Evolutionary conservation across 1,140 invertebrate genomes (phyloP).

Genomic region (Pogonomyrmex californicus): DNA sequence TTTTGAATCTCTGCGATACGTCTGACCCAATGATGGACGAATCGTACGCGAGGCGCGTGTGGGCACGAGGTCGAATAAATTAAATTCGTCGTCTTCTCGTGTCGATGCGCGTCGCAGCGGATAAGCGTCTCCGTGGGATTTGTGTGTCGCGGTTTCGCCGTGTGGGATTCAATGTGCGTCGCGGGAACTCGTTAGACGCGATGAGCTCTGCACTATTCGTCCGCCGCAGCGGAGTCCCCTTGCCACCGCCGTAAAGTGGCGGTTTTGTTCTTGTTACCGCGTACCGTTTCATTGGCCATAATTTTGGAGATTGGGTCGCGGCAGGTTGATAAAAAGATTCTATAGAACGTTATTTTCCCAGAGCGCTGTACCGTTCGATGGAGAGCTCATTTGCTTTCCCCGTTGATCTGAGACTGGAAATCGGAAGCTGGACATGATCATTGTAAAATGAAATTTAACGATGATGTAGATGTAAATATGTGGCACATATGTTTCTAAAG

Average conservation of each 20-base stretch:
- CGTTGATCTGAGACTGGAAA: constrained; percentile 7
- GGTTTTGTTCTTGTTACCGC: constrained; percentile 56
- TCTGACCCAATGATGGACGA: constrained; percentile 46
- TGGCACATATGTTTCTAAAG: background rate
- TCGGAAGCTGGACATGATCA: background rate
- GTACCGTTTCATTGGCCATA: constrained; percentile 46
- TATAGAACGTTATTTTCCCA: background rate
- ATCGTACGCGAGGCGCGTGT: constrained; percentile 37
- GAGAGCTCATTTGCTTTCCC: constrained; percentile 17
- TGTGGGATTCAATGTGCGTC: constrained; percentile 39
- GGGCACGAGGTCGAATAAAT: constrained; percentile 72
- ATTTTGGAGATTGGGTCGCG: constrained; percentile 54
- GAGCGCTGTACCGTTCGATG: background rate
- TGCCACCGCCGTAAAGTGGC: constrained; percentile 34
- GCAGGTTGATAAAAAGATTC: constrained; percentile 28
- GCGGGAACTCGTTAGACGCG: constrained; percentile 49
- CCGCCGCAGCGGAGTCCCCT: constrained; percentile 10
- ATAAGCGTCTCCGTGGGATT: constrained; percentile 61
- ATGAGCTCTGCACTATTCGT: constrained; percentile 62
- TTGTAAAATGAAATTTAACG: background rate
- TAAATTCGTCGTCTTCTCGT: constrained; percentile 64
- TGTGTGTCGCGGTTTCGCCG: constrained; percentile 64
- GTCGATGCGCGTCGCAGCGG: constrained; percentile 39
- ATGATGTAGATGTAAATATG: background rate
- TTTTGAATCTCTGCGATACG: constrained; percentile 56